Base-by-base conservation (phyloP, 2,888 invertebrate species). In the Harmothoe impar region DNA sequence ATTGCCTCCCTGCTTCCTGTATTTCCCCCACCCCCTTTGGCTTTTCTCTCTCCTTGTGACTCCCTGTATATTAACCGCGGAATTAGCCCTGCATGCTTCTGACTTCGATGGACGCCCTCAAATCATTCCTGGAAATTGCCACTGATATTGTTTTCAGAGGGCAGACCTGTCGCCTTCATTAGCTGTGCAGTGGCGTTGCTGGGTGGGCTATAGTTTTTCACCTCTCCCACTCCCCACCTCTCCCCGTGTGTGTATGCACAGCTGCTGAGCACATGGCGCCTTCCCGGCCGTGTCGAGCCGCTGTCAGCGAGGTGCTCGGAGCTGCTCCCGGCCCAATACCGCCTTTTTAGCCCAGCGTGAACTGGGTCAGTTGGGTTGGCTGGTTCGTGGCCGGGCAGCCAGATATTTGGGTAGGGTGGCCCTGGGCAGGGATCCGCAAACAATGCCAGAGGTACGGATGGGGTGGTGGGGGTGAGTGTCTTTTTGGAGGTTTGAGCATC, bases 221-320 rank as follows among this genome's bases (percentile, higher is more conserved):
- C 84, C 84, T 84, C 25, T 77, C 17, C 20, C 77, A 15, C 31
- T n/a, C 77, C 15, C 35, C 81, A n/a, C 43, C 10, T 43, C 43
- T 43, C 43, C 43, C 43, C 10, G 5, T 43, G 43, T 20, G 54
- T 86, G 86, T 86, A 29, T 86, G 86, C 86, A 86, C 86, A 86
- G 86, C 86, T 86, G 86, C 52, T 17, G 31, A 23, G 29, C 86
- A 86, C 86, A 86, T 86, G 86, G 54, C 86, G 29, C 54, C 52
- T 86, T 31, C 54, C 86, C 56, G 86, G 54, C 54, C 78, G 25
- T 77, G 77, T 77, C 77, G 29, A 25, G 77, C 77, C 25, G 62
- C 62, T 77, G 77, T 35, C 81, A 81, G 81, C 81, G 43, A 43
- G 43, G 43, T 43, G 43, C 43, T 43, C 43, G 43, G 43, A 43